A percentile compares a stretch with the other conserved stretches of the same genome.
These are phyloP conservation scores for Archivesica marissinica DNA, from an alignment of 1,140 invertebrate species.

Conservation along the genomic window DNA sequence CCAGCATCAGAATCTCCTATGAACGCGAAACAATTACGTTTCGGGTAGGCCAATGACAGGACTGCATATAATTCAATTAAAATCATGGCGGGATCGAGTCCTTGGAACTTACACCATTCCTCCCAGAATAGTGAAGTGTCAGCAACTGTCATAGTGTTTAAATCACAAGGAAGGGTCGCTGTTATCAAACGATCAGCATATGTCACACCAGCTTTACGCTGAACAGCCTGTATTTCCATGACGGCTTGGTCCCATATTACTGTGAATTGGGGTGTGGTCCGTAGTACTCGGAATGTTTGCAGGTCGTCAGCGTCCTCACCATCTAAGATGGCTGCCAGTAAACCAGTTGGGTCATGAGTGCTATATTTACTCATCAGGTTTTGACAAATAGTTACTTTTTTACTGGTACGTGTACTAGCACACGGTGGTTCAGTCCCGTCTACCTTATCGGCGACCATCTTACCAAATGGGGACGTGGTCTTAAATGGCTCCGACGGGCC, in stretches of 20 bases:
- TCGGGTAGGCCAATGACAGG: not conserved
- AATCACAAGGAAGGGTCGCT: not conserved
- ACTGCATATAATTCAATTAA: not conserved
- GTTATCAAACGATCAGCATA: not conserved
- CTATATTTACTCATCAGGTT: not conserved
- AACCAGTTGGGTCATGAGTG: not conserved
- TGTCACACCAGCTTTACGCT: not conserved
- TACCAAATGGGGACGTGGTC: not conserved
- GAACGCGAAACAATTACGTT: constrained; percentile 4
- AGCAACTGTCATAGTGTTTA: not conserved
- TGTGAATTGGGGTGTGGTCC: not conserved
- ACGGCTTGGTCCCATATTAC: not conserved
- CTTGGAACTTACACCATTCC: not conserved
- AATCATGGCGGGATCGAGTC: not conserved
- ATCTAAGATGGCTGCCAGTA: not conserved
- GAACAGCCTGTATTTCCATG: not conserved
- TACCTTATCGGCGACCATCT: not conserved
- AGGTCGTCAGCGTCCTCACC: not conserved
- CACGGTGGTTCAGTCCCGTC: not conserved
- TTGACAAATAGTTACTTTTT: not conserved
- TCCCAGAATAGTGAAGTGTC: not conserved
- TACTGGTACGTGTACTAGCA: not conserved
- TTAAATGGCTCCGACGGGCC: no score
- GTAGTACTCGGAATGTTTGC: not conserved
- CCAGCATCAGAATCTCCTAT: constrained; percentile 15